Evolutionary conservation across 2,113 vertebrate species (phyloP).

Genomic region (Oryzias woworae): DNA sequence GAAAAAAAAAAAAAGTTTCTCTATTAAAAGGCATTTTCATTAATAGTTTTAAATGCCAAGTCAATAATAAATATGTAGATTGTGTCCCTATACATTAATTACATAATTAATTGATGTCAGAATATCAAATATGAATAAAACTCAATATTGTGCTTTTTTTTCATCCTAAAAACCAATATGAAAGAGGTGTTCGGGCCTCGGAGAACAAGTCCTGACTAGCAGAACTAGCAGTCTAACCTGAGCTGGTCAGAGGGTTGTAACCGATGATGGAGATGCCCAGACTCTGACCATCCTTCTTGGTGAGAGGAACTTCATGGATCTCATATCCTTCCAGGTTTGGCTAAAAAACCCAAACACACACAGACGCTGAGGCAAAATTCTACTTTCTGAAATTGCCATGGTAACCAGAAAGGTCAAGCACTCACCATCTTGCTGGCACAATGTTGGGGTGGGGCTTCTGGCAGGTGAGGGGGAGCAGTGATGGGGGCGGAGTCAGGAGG

Average conservation of each 20-base stretch:
- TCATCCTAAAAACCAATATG: too few relatives aligned
- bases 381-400: background rate
- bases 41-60: too few relatives aligned
- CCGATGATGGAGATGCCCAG: constrained; percentile 95
- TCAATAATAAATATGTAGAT: too few relatives aligned
- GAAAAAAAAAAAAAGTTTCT: too few relatives aligned
- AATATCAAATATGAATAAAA: too few relatives aligned
- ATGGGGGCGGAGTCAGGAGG: constrained; percentile 78
- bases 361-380: background rate
- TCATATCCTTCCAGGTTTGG: constrained; percentile 80
- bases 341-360: constrained; percentile 62
- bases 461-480: constrained; percentile 56
- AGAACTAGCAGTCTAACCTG: constrained; percentile 68
- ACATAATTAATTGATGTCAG: too few relatives aligned
- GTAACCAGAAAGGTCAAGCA: background rate
- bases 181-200: too few relatives aligned
- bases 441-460: constrained; percentile 2
- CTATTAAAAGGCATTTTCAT: too few relatives aligned
- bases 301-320: constrained; percentile 85
- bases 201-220: too few relatives aligned
- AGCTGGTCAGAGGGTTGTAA: constrained; percentile 78
- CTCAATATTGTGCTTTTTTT: too few relatives aligned
- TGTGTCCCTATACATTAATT: too few relatives aligned
- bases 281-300: constrained; percentile 90
- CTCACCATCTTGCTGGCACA: constrained; percentile 60